phyloP scores from a whole-genome alignment of 92 coral and sea anemone species.

The Plumapathes pennacea region DNA sequence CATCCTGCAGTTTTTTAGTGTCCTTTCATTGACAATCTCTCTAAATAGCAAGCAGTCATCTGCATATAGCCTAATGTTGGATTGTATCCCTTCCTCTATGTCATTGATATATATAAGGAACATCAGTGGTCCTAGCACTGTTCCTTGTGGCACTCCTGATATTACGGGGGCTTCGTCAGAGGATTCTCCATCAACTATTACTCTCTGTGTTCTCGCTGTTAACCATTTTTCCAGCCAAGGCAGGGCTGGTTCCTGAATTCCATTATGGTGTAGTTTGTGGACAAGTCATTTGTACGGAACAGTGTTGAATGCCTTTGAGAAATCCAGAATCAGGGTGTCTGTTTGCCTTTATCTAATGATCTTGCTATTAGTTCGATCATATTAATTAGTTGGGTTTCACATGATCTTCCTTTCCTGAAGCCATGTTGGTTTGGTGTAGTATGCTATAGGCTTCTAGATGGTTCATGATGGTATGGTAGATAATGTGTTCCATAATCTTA shows the following conservation, averaged over 20 bases:
- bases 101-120: slow-evolving; percentile 8
- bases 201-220: slow-evolving; percentile 1
- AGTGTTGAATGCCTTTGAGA: too few relatives aligned
- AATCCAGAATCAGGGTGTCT: too few relatives aligned
- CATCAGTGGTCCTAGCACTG: slow-evolving; percentile 10
- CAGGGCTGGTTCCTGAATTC: too few relatives aligned
- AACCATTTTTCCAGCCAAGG: too few relatives aligned
- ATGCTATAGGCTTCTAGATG: too few relatives aligned
- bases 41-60: slow-evolving; percentile 9
- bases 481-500: too few relatives aligned
- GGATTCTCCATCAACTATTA: slow-evolving; percentile 14
- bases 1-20: too few relatives aligned
- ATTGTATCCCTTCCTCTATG: slow-evolving; percentile 5
- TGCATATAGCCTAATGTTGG: slow-evolving; percentile 11
- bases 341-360: slow-evolving; percentile 15
- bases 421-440: too few relatives aligned
- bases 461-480: too few relatives aligned
- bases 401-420: slow-evolving; percentile 3
- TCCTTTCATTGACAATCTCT: slow-evolving; percentile 3
- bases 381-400: slow-evolving; percentile 3
- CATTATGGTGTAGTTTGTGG: too few relatives aligned
- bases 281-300: too few relatives aligned
- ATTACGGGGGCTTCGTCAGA: slow-evolving; percentile 9
- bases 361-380: slow-evolving; percentile 10
- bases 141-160: slow-evolving; percentile 15